Percentiles rank a stretch among this genome's conserved stretches.
phyloP scores from a whole-genome alignment of 30 jellyfish, hydroid and myxozoan species.

The Rhopilema esculentum region DNA sequence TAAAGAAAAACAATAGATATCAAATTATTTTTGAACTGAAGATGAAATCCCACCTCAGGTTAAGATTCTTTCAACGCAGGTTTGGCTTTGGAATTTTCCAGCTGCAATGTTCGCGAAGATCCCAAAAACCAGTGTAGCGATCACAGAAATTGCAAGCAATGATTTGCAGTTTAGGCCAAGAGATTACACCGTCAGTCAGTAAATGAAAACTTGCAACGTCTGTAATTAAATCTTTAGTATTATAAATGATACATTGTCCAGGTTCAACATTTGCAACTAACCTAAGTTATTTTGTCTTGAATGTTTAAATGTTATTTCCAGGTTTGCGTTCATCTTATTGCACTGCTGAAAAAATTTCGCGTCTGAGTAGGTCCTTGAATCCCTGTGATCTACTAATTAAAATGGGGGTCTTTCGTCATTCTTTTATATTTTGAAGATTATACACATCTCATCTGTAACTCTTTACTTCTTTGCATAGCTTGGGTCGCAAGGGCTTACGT shows the following conservation, averaged over 20 bases:
- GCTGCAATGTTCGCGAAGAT: background rate
- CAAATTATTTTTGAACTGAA: too few relatives aligned
- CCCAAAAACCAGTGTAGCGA: background rate
- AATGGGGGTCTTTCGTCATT: too few relatives aligned
- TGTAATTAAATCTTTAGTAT: background rate
- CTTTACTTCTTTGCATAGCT: too few relatives aligned
- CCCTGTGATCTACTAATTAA: too few relatives aligned
- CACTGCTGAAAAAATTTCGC: too few relatives aligned
- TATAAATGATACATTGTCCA: background rate
- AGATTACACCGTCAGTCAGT: background rate
- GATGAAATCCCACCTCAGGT: background rate
- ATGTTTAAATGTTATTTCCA: too few relatives aligned
- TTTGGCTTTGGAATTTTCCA: background rate
- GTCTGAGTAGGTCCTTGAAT: too few relatives aligned
- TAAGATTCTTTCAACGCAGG: background rate
- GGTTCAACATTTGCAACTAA: background rate
- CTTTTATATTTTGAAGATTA: too few relatives aligned
- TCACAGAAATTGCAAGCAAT: background rate
- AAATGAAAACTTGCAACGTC: background rate
- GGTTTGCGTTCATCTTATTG: too few relatives aligned
- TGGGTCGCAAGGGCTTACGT: too few relatives aligned
- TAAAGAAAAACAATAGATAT: too few relatives aligned
- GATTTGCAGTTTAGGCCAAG: background rate
- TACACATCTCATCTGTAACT: too few relatives aligned
- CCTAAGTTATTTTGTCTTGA: background rate